Evolutionary conservation across 2,797 vertebrate species (phyloP).

Genomic region (Astyanax mexicanus): DNA sequence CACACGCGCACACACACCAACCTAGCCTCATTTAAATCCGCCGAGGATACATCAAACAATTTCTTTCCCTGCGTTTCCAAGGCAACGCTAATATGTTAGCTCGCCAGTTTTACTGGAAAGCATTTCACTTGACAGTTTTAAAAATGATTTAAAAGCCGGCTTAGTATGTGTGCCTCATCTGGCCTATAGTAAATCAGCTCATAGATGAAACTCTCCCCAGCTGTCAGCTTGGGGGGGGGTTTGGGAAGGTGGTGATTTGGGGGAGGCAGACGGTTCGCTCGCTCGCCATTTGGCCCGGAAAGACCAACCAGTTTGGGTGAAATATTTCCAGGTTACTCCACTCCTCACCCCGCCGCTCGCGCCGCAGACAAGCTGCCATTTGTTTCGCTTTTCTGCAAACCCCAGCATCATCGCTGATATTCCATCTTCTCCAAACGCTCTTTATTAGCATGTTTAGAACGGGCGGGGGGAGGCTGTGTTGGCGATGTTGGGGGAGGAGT

Average conservation of each 20-base stretch:
- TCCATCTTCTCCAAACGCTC: conserved; percentile 72
- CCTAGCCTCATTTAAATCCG: conserved; percentile 55
- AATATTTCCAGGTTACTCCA: conserved; percentile 33
- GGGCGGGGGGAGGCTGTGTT: conserved; percentile 72
- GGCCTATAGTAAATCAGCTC: conserved; percentile 50
- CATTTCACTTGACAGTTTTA: conserved; percentile 66
- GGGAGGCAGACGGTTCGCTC: background rate
- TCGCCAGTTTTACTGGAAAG: conserved; percentile 66
- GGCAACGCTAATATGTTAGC: conserved; percentile 77
- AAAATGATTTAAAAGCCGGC: conserved; percentile 68
- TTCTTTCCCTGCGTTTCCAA: conserved; percentile 71
- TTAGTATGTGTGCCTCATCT: conserved; percentile 50
- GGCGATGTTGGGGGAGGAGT: conserved; percentile 61
- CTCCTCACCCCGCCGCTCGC: background rate
- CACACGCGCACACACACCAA: conserved; percentile 26
- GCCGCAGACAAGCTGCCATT: background rate
- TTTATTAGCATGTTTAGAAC: conserved; percentile 76
- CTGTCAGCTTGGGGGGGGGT: conserved; percentile 19
- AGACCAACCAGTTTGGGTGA: conserved; percentile 30
- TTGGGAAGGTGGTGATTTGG: too few relatives aligned
- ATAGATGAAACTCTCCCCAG: conserved; percentile 40
- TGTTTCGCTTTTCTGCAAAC: conserved; percentile 62
- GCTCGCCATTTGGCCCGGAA: conserved; percentile 22
- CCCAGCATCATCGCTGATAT: conserved; percentile 72
- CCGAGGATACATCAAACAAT: conserved; percentile 71